These are phyloP conservation scores for Apodemia duryi DNA, from an alignment of 2,888 invertebrate species.

Conservation along the genomic window DNA sequence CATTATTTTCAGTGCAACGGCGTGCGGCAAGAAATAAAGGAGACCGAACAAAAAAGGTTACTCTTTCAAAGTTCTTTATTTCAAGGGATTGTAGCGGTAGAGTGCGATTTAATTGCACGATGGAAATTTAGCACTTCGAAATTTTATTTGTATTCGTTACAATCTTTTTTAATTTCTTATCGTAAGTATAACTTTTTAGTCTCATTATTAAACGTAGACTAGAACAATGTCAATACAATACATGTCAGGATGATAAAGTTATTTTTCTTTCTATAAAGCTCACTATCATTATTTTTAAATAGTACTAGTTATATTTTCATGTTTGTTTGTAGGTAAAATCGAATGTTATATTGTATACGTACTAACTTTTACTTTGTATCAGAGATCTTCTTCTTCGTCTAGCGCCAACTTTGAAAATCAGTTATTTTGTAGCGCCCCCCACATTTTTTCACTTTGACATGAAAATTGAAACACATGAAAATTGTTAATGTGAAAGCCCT, in stretches of 20 bases:
- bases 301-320: no score
- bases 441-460: no score
- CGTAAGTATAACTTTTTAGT: slow-evolving; percentile 3
- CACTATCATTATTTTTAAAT: no score
- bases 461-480: no score
- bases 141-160: slow-evolving; percentile 64
- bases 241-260: background rate
- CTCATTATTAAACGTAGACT: background rate
- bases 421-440: no score
- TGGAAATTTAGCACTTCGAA: slow-evolving; percentile 57
- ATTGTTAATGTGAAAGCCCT: no score
- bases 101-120: slow-evolving; percentile 74
- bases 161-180: slow-evolving; percentile 57
- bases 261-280: no score
- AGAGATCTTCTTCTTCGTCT: no score
- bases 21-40: slow-evolving; percentile 54
- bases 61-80: slow-evolving; percentile 72
- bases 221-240: background rate
- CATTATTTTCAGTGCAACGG: slow-evolving; percentile 56
- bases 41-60: slow-evolving; percentile 60
- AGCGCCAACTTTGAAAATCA: no score
- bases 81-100: slow-evolving; percentile 69
- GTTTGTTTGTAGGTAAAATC: no score
- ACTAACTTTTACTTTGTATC: no score
- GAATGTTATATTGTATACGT: no score